These are phyloP conservation scores for Ptychoptera albimana DNA, from an alignment of 2,888 invertebrate species.

Conservation along the genomic window DNA sequence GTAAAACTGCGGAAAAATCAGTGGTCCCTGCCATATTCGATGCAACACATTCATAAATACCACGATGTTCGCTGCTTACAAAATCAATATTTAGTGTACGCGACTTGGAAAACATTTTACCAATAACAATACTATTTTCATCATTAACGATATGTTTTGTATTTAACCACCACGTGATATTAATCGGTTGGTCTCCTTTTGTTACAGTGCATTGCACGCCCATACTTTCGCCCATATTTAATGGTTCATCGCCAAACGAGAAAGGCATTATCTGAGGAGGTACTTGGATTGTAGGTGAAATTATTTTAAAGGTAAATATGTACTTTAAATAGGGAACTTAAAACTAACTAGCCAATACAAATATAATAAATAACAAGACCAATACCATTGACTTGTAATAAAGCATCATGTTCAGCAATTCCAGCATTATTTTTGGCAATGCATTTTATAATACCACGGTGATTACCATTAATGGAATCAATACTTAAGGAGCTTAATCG, in stretches of 20 bases:
- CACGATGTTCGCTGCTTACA: constrained; percentile 37
- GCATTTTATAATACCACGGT: constrained; percentile 42
- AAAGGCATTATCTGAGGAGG: constrained; percentile 56
- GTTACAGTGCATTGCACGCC: constrained; percentile 54
- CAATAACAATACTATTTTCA: constrained; percentile 31
- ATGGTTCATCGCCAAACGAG: constrained; percentile 50
- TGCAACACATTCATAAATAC: constrained; percentile 42
- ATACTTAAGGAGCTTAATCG: constrained; percentile 40
- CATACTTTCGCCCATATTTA: constrained; percentile 51
- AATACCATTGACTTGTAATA: constrained; percentile 36
- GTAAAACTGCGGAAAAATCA: constrained; percentile 26
- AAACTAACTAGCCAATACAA: too few relatives aligned
- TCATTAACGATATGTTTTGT: constrained; percentile 41
- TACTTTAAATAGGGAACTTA: constrained; percentile 12
- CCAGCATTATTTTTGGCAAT: constrained; percentile 39
- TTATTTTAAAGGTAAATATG: constrained; percentile 20
- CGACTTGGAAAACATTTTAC: constrained; percentile 32
- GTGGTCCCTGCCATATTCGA: constrained; percentile 37
- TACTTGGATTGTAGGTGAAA: constrained; percentile 32
- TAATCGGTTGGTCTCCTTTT: constrained; percentile 65
- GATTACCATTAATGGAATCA: constrained; percentile 36
- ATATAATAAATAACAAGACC: constrained; percentile 7
- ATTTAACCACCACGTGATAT: constrained; percentile 55
- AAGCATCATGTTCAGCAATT: constrained; percentile 34
- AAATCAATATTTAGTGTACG: constrained; percentile 39